These are phyloP conservation scores for Thunnus thynnus DNA, from an alignment of 2,113 vertebrate species.

Conservation along the genomic window DNA sequence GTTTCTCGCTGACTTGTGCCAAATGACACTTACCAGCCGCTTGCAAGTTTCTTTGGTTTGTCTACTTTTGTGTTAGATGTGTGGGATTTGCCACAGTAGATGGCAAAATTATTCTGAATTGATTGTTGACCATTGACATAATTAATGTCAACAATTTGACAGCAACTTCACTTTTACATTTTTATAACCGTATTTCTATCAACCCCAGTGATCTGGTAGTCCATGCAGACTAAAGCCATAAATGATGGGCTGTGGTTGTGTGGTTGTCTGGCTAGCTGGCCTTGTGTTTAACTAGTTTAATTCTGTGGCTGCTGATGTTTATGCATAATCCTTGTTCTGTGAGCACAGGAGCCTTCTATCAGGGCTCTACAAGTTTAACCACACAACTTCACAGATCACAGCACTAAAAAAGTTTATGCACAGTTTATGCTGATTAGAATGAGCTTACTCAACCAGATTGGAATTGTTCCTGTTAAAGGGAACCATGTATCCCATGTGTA, in stretches of 20 bases:
- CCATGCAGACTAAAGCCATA: slow-evolving; percentile 10
- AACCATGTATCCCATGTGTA: background rate
- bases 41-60: slow-evolving; percentile 12
- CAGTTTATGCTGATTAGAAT: background rate
- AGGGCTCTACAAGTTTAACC: background rate
- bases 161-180: background rate
- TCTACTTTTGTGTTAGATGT: slow-evolving; percentile 6
- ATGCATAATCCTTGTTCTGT: slow-evolving; percentile 19
- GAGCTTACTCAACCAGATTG: background rate
- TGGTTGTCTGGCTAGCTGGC: slow-evolving; percentile 19
- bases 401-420: background rate
- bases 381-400: background rate
- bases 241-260: background rate
- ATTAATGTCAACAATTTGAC: background rate
- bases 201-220: background rate
- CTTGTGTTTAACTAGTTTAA: slow-evolving; percentile 20
- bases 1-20: slow-evolving; percentile 19
- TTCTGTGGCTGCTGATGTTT: slow-evolving; percentile 7
- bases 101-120: background rate
- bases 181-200: background rate
- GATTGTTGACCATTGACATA: background rate
- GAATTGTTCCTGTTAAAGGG: background rate
- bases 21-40: background rate
- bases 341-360: slow-evolving; percentile 8
- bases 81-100: slow-evolving; percentile 5